Evolutionary conservation across 2,797 vertebrate genomes (phyloP).

Genomic region (Aselliscus stoliczkanus): DNA sequence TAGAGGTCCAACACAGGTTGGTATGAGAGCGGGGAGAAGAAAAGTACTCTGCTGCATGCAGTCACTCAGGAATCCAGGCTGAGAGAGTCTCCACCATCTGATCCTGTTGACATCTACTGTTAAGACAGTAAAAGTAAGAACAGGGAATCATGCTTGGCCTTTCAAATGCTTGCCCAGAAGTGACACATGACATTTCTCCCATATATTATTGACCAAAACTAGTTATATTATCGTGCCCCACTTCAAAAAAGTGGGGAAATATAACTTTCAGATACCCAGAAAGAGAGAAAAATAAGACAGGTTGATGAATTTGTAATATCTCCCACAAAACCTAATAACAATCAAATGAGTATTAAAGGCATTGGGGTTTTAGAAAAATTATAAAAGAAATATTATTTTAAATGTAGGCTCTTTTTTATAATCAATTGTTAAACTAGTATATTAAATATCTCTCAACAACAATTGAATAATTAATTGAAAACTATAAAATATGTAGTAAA

Average conservation of each 20-base stretch:
- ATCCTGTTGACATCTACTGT: not conserved
- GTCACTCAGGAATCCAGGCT: not conserved
- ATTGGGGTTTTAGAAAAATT: not conserved
- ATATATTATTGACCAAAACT: not conserved
- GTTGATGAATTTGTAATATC: not conserved
- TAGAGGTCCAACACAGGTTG: not conserved
- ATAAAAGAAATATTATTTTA: not conserved
- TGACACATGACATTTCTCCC: not conserved
- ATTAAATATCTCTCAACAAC: not conserved
- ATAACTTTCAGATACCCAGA: not conserved
- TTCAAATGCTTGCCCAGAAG: not conserved
- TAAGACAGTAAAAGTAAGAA: not conserved
- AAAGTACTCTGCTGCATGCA: not conserved
- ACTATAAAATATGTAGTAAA: not conserved
- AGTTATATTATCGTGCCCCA: not conserved
- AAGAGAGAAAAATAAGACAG: not conserved
- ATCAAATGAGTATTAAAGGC: not conserved
- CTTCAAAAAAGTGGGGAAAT: not conserved
- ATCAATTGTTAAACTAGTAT: not conserved
- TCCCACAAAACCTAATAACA: not conserved
- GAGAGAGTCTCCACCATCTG: rapidly evolving
- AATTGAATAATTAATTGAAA: not conserved
- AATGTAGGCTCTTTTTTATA: not conserved
- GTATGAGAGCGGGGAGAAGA: not conserved
- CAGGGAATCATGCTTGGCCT: not conserved